Evolutionary conservation across 2,113 vertebrate genomes (phyloP), one percentile per base, ranked within the genome.

Genomic region (Gymnarchus niloticus): DNA sequence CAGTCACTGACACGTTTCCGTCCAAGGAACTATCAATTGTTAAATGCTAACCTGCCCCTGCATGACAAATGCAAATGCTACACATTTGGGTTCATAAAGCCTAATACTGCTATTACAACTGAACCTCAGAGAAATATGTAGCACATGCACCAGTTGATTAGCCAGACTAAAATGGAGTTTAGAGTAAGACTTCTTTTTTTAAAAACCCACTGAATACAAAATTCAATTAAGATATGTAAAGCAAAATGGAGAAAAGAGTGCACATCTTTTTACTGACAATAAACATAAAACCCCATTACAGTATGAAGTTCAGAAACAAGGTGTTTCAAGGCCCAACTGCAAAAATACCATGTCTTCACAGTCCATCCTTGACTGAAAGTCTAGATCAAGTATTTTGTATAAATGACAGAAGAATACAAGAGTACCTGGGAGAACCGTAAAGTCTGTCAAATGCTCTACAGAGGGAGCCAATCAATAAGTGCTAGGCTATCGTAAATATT

Each of bases 241-340:
- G 23, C n/a, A 81, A 81, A 81, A 25, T 25, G 3, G 44, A 80
- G 59, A 61, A n/a, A n/a, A n/a, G n/a, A n/a, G 37, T 33, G 33
- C 51, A 49, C 23, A 49, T 17, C 83, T 65, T 65, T 84, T 69
- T 69, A 61, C 57, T 84, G 83, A 73, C n/a, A n/a, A n/a, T 51
- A 73, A 65, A 23, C 44, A 44, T 41, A 51, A 5, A 44, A 28
- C 46, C n/a, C n/a, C 44, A 28, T 33, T 51, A 46, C n/a, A 65
- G 46, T 65, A 48, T 8, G 21, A 48, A 80, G 44, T 14, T 49
- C 23, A 80, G 37, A 8, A 48, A 46, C 21, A 61, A 57, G 12
- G 37, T 6, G 65, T 65, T 69, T 48, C 23, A 61, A 21, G 14
- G 37, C 21, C 56, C 81, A 84, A 4, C 17, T 84, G 56, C 57